Percentiles rank a stretch among this genome's conserved stretches.
Conservation (phyloP, 2,113 vertebrate species). For the Sisor rabdophorus region DNA sequence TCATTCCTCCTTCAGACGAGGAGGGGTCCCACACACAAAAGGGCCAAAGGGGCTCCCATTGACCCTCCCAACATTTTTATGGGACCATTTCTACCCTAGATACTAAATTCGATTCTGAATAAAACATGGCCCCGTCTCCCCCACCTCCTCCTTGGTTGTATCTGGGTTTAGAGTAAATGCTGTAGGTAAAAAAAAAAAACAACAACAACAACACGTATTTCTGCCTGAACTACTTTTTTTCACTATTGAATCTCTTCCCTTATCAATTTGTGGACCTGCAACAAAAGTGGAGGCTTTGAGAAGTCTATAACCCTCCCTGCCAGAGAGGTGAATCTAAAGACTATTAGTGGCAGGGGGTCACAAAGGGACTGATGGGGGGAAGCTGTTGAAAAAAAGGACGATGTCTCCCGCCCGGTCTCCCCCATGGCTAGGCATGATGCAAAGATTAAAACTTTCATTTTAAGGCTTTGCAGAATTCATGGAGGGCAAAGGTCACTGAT, state of each 20-base stretch:
- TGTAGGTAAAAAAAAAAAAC: background rate
- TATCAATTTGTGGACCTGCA: constrained; percentile 46
- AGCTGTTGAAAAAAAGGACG: constrained; percentile 86
- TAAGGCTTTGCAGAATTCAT: constrained; percentile 82
- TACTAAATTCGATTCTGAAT: constrained; percentile 57
- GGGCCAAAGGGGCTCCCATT: constrained; percentile 36
- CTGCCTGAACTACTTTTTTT: constrained; percentile 60
- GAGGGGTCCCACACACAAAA: constrained; percentile 37
- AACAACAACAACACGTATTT: constrained; percentile 38
- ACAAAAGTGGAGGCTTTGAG: constrained; percentile 71
- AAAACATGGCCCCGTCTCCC: constrained; percentile 56
- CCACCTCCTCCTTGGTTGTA: background rate
- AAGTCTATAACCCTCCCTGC: constrained; percentile 71
- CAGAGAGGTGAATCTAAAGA: constrained; percentile 76
- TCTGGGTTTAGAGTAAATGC: background rate
- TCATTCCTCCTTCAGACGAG: constrained; percentile 17
- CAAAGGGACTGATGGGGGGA: constrained; percentile 79
- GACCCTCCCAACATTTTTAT: constrained; percentile 42
- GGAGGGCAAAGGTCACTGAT: constrained; percentile 65
- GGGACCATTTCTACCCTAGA: constrained; percentile 45
- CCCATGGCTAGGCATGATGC: constrained; percentile 69
- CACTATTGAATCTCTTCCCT: constrained; percentile 59
- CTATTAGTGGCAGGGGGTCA: constrained; percentile 72
- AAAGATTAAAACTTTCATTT: constrained; percentile 86
- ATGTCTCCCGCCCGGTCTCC: constrained; percentile 66